Evolutionary conservation across 2,888 invertebrate species (phyloP).

Genomic region (Spicauda simplicius): DNA sequence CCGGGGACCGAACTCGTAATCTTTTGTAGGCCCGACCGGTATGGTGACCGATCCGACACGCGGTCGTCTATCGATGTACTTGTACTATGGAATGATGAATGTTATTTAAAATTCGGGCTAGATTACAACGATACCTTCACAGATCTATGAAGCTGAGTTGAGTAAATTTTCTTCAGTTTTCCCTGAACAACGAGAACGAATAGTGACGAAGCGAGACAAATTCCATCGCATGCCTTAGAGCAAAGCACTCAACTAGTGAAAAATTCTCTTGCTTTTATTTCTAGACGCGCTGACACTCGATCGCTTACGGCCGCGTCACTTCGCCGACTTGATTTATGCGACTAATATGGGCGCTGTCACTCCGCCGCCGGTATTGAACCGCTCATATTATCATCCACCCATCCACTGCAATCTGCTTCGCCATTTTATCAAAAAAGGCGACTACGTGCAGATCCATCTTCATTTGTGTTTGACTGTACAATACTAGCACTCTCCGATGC

Average conservation of each 20-base stretch:
- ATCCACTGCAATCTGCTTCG: slow-evolving; percentile 35
- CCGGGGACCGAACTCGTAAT: no score
- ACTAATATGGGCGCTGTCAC: slow-evolving; percentile 82
- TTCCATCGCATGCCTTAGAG: slow-evolving; percentile 74
- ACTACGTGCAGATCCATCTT: slow-evolving; percentile 30
- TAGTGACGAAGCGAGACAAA: slow-evolving; percentile 64
- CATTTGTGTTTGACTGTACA: slow-evolving; percentile 22
- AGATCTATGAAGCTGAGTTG: not conserved
- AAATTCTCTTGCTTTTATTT: slow-evolving; percentile 80
- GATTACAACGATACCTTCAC: not conserved
- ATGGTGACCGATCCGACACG: no score
- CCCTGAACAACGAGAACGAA: slow-evolving; percentile 37
- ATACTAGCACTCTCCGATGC: slow-evolving; percentile 6
- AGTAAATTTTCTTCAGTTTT: not conserved
- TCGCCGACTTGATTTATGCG: slow-evolving; percentile 82
- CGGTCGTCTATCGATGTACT: no score
- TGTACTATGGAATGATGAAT: no score
- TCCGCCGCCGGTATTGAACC: slow-evolving; percentile 73
- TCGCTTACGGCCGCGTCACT: slow-evolving; percentile 79
- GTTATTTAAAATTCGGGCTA: no score
- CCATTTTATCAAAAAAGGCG: slow-evolving; percentile 31
- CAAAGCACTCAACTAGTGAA: slow-evolving; percentile 80
- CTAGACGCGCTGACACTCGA: slow-evolving; percentile 78
- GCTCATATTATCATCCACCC: slow-evolving; percentile 63
- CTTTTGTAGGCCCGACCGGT: no score